phyloP scores from a whole-genome alignment of 30 jellyfish, hydroid and myxozoan genomes.

The Pelagia noctiluca region DNA sequence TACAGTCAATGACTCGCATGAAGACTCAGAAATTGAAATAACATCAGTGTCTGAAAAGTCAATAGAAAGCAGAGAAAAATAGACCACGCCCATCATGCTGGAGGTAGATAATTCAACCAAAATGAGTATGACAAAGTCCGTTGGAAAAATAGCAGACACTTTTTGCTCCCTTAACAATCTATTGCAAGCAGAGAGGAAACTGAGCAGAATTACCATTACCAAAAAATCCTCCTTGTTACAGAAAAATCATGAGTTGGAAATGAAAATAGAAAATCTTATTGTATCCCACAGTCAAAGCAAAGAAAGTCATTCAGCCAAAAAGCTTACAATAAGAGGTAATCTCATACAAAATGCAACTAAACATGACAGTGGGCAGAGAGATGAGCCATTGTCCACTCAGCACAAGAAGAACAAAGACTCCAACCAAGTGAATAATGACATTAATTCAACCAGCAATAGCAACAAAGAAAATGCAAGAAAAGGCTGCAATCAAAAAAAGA shows the following conservation, averaged over 20 bases:
- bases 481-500: background rate
- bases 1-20: background rate
- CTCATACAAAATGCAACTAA: background rate
- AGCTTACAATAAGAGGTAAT: background rate
- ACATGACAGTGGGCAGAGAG: background rate
- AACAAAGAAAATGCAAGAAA: background rate
- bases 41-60: background rate
- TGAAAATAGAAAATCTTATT: background rate
- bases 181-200: background rate
- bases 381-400: conserved; percentile 5
- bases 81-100: conserved; percentile 11
- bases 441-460: background rate
- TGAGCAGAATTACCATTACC: background rate
- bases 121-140: background rate
- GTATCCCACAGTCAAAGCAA: background rate
- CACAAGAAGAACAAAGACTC: background rate
- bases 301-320: background rate
- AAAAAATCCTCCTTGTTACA: background rate
- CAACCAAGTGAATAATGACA: background rate
- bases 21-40: background rate
- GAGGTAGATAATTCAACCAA: background rate
- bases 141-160: background rate
- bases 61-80: background rate
- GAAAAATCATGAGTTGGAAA: background rate
- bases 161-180: background rate